A percentile compares a stretch with the other conserved stretches of the same genome.
Evolutionary conservation across 2,113 vertebrate species (phyloP).

Genomic region (Callionymus lyra): DNA sequence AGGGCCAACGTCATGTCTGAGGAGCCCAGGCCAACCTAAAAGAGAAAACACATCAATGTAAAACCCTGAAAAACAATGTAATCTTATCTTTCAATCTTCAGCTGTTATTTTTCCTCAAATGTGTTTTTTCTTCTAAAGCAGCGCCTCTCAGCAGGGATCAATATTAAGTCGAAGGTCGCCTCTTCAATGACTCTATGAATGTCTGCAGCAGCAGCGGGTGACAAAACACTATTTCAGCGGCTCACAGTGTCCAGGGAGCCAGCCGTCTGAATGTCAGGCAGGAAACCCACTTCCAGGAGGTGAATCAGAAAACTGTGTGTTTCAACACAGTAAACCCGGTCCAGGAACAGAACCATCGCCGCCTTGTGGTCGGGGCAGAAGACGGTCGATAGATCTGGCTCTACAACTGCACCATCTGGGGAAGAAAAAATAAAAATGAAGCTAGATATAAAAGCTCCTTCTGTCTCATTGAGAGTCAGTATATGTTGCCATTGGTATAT

Average conservation of each 20-base stretch:
- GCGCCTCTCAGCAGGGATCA: background rate
- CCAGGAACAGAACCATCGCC: constrained; percentile 94
- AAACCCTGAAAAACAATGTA: too few species aligned
- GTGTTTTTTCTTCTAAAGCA: too few species aligned
- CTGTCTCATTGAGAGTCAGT: too few species aligned
- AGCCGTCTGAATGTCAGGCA: constrained; percentile 88
- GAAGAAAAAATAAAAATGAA: constrained; percentile 17
- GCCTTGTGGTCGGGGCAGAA: constrained; percentile 98
- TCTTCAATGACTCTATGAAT: background rate
- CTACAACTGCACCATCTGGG: constrained; percentile 81
- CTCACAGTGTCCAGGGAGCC: constrained; percentile 86
- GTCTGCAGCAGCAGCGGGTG: constrained; percentile 2
- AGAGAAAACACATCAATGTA: too few species aligned
- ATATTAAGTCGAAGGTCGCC: constrained; percentile 1
- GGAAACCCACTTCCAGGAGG: constrained; percentile 85
- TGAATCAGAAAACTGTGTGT: constrained; percentile 81
- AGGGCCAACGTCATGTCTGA: constrained; percentile 92
- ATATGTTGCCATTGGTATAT: too few species aligned
- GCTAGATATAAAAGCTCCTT: too few species aligned
- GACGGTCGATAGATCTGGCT: constrained; percentile 84
- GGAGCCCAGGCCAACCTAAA: constrained; percentile 78
- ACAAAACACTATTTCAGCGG: background rate
- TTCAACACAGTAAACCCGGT: constrained; percentile 89
- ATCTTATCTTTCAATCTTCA: too few species aligned
- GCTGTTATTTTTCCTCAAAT: too few species aligned